Evolutionary conservation across 1,140 invertebrate species (phyloP), one percentile per base, ranked within the genome.

Genomic region (Xylocopa sonorina): DNA sequence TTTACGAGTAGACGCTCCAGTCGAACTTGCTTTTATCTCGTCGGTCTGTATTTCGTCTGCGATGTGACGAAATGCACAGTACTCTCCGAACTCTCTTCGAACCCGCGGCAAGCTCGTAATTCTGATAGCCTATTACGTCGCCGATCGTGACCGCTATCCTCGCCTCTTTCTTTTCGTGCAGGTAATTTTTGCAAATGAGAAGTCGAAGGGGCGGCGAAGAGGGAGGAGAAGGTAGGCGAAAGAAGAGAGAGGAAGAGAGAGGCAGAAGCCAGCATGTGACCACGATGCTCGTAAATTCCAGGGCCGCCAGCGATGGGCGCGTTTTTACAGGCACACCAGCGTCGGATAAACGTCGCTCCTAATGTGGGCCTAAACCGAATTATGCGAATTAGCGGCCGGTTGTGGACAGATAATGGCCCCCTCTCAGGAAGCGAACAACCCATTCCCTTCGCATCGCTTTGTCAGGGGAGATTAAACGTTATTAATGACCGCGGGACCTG

Each of bases 341-440:
- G 60, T 74, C 75, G 68, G 72, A 82, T 80, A 82, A 84, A 84
- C 64, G 84, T 78, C 79, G 66, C 38, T 2, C 68, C 67, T 81
- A 82, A 88, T 81, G 78, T 84, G 75, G 80, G 76, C 66, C 87
- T 75, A 81, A 84, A 76, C 60, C 80, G 50, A 85, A 85, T 88
- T 87, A 86, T 86, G 80, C 75, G 78, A 88, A 83, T 87, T 79
- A 79, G 58, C 68, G 50, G 32, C 46, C 57, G 41, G 43, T 38
- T 71, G 50, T 43, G 81, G 79, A 57, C 50, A 63, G 68, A 79
- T 81, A 77, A 85, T 80, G 43, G 67, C 10, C 38, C 48, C 41
- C 74, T 60, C 60, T 57, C 27, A 73, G 51, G 78, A 76, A 79
- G 43, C 50, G 69, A 55, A n/a, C 55, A 68, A n/a, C 41, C 38